phyloP scores from a whole-genome alignment of 2,797 vertebrate species.

The Helicolenus hilgendorfi region DNA sequence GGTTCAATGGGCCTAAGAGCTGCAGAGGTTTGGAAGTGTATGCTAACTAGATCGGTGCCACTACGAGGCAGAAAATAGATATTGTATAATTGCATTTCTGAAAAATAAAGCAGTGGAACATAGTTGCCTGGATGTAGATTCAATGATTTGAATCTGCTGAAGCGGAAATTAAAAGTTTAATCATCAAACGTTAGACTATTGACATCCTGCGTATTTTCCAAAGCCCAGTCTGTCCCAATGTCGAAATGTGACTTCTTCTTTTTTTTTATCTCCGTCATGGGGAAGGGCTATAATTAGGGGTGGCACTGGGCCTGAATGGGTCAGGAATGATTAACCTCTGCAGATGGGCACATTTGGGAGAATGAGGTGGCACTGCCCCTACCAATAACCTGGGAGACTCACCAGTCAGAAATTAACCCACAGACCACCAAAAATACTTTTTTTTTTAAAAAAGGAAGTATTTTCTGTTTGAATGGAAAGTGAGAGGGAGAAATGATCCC shows the following conservation, averaged over 20 bases:
- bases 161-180: background rate
- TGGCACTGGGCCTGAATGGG: constrained; percentile 78
- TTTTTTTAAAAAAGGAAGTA: too few relatives aligned
- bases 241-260: constrained; percentile 45
- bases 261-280: constrained; percentile 38
- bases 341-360: constrained; percentile 85
- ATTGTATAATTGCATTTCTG: background rate
- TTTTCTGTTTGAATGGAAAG: background rate
- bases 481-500: background rate
- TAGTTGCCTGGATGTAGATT: background rate
- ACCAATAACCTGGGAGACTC: constrained; percentile 68
- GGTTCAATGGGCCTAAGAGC: constrained; percentile 16
- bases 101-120: background rate
- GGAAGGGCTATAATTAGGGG: constrained; percentile 78
- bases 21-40: background rate
- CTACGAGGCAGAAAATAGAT: background rate
- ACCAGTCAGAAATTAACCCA: constrained; percentile 41
- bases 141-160: background rate
- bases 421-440: constrained; percentile 7
- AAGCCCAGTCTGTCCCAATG: constrained; percentile 29
- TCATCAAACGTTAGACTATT: background rate
- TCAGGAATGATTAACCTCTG: constrained; percentile 86
- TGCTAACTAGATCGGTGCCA: background rate
- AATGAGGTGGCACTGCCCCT: constrained; percentile 46
- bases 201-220: constrained; percentile 3